Base-by-base conservation (phyloP, 2,113 vertebrate genomes). In the Paramisgurnus dabryanus region DNA sequence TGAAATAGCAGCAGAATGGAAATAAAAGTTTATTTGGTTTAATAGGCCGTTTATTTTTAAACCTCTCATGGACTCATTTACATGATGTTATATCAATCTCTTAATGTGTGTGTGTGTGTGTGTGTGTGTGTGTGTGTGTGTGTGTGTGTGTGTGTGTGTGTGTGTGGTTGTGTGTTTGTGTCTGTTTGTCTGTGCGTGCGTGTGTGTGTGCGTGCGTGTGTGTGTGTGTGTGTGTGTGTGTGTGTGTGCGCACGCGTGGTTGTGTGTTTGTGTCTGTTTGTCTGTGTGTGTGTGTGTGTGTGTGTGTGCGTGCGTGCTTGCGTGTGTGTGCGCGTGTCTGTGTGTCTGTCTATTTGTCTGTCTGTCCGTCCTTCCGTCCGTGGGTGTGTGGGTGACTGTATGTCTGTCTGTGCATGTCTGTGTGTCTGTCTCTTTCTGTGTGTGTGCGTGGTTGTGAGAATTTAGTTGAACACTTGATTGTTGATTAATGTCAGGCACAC, bases 401-500 rank as follows among this genome's bases (percentile, higher is more conserved):
- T 65, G 63, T 65, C 27, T 65, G 63, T 66, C 43, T 41, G 39
- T n/a, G 11, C 6, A 6, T 66, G 64, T 67, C 41, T 68, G 67
- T 67, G 40, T 11, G 66, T 27, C 9, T 68, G 45, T n/a, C 6
- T 15, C 40, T 22, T 22, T 68, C 27, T 71, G 67, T 72, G 60
- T 57, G 34, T 58, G 6, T 39, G 63, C 34, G 7, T 60, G 49
- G 17, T n/a, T 22, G 6, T 58, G 63, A 73, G 69, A 15, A 41
- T 66, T 64, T 80, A 76, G 73, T 80, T 76, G 71, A 86, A 87
- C 83, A 89, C 86, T 92, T 91, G 92, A 92, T 92, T 92, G 90
- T 89, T 90, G 87, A 92, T 93, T 93, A 93, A 92, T 89, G 91
- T 93, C 92, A 92, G 87, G 87, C 85, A 86, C 87, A 91, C 89